Conservation (phyloP, 2,797 vertebrate species). For the Eleutherodactylus coqui region DNA sequence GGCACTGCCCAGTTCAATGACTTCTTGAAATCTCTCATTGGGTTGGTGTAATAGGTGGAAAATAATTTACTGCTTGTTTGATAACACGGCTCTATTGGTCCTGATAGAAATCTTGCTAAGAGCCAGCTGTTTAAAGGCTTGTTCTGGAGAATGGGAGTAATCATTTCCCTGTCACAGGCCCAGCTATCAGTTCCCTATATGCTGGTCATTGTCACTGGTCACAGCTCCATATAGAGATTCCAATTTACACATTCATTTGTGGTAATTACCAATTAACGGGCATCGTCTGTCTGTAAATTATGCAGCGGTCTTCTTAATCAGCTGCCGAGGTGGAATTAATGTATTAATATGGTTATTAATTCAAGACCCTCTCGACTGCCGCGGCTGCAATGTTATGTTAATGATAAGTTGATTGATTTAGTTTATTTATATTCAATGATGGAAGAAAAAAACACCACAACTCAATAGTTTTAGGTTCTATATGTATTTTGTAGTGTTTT, state of each 20-base stretch:
- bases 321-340: not conserved
- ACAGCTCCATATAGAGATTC: conserved; percentile 3
- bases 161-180: conserved; percentile 77
- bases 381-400: not conserved
- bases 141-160: conserved; percentile 82
- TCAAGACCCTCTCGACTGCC: not conserved
- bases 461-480: not conserved
- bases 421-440: not conserved
- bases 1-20: conserved; percentile 78
- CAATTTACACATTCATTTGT: conserved; percentile 4
- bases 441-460: not conserved
- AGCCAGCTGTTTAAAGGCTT: conserved; percentile 79
- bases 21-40: conserved; percentile 76
- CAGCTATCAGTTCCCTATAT: conserved; percentile 70
- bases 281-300: not conserved
- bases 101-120: conserved; percentile 90
- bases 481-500: not conserved
- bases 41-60: conserved; percentile 87
- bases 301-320: not conserved
- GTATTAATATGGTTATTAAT: not conserved
- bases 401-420: not conserved
- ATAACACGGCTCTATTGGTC: conserved; percentile 86
- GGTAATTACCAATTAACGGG: conserved; percentile 37
- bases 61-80: conserved; percentile 91
- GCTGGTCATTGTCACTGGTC: conserved; percentile 70